Evolutionary conservation across 2,888 invertebrate species (phyloP), one percentile per base, ranked within the genome.

Genomic region (Microctonus brassicae): DNA sequence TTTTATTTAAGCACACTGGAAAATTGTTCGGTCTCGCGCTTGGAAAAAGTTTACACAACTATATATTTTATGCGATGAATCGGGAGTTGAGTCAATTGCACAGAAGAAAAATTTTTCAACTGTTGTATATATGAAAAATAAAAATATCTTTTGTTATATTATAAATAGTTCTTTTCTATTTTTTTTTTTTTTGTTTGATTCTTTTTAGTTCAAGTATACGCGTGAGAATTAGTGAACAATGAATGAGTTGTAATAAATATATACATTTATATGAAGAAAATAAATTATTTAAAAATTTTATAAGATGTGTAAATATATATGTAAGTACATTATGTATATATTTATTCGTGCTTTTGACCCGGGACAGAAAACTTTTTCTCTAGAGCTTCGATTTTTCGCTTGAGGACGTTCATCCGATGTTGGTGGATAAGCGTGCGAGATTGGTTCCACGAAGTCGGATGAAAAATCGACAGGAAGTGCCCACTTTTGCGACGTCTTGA

Each of bases 391-490:
- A 76, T 76, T 77, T 76, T 71, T 73, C 73, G 76, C 73, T 76
- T 66, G 76, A 76, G 72, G 66, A 75, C 70, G 67, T 72, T 73
- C 76, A 73, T 72, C 70, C 70, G 73, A 73, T 67, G 52, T 62
- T 61, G 68, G 70, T 74, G 52, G 73, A 63, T 69, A 66, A 72
- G 70, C 71, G 39, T 65, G 34, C 64, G 69, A 73, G 70, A 65
- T 70, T 66, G 71, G 73, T 71, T 75, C 65, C 69, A 68, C 53
- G 66, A 67, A 42, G 66, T 24, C 58, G 71, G 68, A 73, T 72
- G 74, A 75, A 75, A 72, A 77, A 72, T 75, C 68, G 75, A 75
- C 74, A 74, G 77, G 74, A 75, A 77, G 75, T 72, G 75, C 74
- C 70, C 75, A 75, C 75, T 77, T 75, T 74, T 68, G 72, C 69